Conservation (phyloP, 1,140 invertebrate species). For the Ostrea denselamellosa region DNA sequence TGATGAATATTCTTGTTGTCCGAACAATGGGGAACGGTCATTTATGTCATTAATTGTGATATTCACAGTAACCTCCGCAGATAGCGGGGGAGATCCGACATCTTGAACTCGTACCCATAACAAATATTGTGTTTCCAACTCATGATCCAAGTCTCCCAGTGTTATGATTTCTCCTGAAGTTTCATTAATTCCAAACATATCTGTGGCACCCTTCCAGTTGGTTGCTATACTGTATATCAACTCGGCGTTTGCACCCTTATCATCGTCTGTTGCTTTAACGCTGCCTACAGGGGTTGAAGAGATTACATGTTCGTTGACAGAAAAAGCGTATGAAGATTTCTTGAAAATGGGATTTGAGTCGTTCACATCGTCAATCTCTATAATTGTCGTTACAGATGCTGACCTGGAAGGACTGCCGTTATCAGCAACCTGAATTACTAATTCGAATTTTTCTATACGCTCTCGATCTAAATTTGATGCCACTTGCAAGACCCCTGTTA, state of each 20-base stretch:
- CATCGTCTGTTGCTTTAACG: conserved; percentile 60
- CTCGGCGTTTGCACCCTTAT: conserved; percentile 57
- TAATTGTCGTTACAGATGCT: neutral
- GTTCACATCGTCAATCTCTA: neutral
- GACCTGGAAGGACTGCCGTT: neutral
- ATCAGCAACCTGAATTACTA: neutral
- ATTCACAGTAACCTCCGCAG: conserved; percentile 47
- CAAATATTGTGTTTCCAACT: conserved; percentile 82
- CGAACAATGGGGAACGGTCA: conserved; percentile 65
- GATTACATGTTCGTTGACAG: neutral
- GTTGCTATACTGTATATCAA: conserved; percentile 53
- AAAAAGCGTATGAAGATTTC: conserved; percentile 4
- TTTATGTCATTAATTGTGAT: conserved; percentile 61
- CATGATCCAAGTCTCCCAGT: conserved; percentile 85
- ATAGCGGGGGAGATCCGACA: conserved; percentile 54
- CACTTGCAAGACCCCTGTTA: neutral
- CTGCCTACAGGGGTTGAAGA: neutral
- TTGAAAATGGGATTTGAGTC: neutral
- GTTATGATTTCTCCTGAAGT: conserved; percentile 57
- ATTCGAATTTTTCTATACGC: neutral
- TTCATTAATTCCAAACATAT: conserved; percentile 52
- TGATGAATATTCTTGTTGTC: neutral
- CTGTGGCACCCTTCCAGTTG: conserved; percentile 48
- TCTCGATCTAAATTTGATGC: neutral
- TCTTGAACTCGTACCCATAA: conserved; percentile 61